Conservation (phyloP, 2,888 invertebrate species). For the Aphodius granarius region DNA sequence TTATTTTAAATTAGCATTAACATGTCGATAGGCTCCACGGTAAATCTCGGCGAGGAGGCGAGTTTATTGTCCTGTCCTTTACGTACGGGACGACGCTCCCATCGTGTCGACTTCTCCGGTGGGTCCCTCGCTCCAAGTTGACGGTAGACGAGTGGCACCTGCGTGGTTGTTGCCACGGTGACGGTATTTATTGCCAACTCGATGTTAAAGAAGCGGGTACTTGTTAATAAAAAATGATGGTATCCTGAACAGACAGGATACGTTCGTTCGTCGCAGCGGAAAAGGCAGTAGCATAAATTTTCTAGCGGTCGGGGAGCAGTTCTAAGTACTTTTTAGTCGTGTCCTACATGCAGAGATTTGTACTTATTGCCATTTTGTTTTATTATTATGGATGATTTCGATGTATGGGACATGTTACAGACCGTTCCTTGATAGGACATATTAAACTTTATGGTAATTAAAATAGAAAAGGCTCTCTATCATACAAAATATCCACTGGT, state of each 20-base stretch:
- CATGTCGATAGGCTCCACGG: slow-evolving; percentile 12
- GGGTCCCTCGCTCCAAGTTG: neutral
- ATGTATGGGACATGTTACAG: neutral
- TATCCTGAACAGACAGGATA: neutral
- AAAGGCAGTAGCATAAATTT: neutral
- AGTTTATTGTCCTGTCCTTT: slow-evolving; percentile 25
- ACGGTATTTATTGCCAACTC: slow-evolving; percentile 10
- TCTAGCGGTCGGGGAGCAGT: neutral
- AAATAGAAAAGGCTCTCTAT: no score
- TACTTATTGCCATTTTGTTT: neutral
- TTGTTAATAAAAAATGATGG: neutral
- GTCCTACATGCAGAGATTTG: neutral
- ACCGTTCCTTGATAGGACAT: neutral
- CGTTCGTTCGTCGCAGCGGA: neutral
- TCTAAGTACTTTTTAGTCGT: neutral
- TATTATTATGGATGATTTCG: neutral
- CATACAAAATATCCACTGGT: no score
- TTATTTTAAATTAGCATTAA: slow-evolving; percentile 26
- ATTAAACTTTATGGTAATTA: no score
- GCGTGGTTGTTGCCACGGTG: neutral
- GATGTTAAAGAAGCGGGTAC: neutral
- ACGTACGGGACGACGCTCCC: slow-evolving; percentile 12
- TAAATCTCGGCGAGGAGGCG: slow-evolving; percentile 20
- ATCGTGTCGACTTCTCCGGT: slow-evolving; percentile 6
- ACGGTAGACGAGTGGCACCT: slow-evolving; percentile 2